A percentile compares a stretch with the other conserved stretches of the same genome.
phyloP scores from a whole-genome alignment of 2,797 vertebrate species.

The Arnoldichthys spilopterus region DNA sequence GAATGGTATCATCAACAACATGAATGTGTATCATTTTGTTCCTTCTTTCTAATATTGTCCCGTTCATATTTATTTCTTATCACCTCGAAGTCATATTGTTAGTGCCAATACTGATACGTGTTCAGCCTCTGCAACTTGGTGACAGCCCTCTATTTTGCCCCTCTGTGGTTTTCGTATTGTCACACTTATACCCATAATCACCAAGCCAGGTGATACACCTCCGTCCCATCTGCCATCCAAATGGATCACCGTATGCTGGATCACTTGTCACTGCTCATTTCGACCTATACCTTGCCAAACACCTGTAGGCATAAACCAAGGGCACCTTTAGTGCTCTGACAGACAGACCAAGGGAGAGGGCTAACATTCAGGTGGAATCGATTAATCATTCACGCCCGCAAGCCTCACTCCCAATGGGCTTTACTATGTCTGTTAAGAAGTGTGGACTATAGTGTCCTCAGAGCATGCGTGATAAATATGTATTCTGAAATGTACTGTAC shows the following conservation, averaged over 20 bases:
- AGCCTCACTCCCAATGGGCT: slow-evolving; percentile 36
- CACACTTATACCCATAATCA: slow-evolving; percentile 39
- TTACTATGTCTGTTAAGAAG: slow-evolving; percentile 25
- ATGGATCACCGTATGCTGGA: slow-evolving; percentile 41
- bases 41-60: background rate
- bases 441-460: background rate
- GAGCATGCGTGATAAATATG: background rate
- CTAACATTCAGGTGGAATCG: slow-evolving; percentile 41
- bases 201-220: slow-evolving; percentile 37
- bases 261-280: slow-evolving; percentile 40
- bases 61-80: background rate
- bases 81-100: background rate
- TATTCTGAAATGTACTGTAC: background rate
- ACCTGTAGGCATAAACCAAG: slow-evolving; percentile 53
- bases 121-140: slow-evolving; percentile 21
- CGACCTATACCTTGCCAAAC: slow-evolving; percentile 39
- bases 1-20: background rate
- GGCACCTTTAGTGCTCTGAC: slow-evolving; percentile 52
- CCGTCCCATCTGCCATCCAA: slow-evolving; percentile 47
- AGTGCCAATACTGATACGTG: background rate
- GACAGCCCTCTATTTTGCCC: slow-evolving; percentile 18
- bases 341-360: slow-evolving; percentile 37
- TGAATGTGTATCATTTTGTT: background rate
- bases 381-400: slow-evolving; percentile 45
- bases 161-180: slow-evolving; percentile 42